Evolutionary conservation across 2,797 vertebrate species (phyloP).

Genomic region (Sternotherus odoratus): DNA sequence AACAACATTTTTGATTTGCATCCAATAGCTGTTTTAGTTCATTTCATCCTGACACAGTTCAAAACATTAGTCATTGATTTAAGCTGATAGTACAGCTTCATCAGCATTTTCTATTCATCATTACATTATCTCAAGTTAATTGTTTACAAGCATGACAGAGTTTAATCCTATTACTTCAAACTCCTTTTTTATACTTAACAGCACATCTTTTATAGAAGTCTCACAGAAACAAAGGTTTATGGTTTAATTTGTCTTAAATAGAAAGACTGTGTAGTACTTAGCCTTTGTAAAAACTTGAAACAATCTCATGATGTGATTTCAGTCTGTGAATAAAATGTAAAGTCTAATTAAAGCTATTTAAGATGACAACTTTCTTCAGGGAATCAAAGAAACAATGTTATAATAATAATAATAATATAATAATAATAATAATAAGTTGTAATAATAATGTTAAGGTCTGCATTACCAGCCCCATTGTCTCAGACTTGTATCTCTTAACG

Average conservation of each 20-base stretch:
- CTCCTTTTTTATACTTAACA: constrained; percentile 26
- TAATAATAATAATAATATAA: too few relatives aligned
- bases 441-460: neutral
- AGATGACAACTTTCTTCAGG: constrained; percentile 27
- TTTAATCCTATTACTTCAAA: constrained; percentile 58
- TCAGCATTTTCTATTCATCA: constrained; percentile 34
- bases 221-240: constrained; percentile 44
- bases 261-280: constrained; percentile 26
- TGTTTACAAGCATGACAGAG: constrained; percentile 49
- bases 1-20: neutral
- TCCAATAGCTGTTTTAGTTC: constrained; percentile 1
- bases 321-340: constrained; percentile 41
- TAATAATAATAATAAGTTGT: too few relatives aligned
- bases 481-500: neutral
- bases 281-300: constrained; percentile 45
- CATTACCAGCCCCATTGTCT: neutral
- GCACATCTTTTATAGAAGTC: constrained; percentile 13
- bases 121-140: constrained; percentile 46
- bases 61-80: constrained; percentile 30
- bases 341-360: constrained; percentile 63
- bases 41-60: constrained; percentile 21
- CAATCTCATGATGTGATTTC: constrained; percentile 52
- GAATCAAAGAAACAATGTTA: constrained; percentile 19
- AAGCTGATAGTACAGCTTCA: neutral
- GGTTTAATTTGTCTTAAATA: constrained; percentile 63